Base-by-base conservation (phyloP, 2,797 vertebrate genomes). In the Manis crassicaudata region DNA sequence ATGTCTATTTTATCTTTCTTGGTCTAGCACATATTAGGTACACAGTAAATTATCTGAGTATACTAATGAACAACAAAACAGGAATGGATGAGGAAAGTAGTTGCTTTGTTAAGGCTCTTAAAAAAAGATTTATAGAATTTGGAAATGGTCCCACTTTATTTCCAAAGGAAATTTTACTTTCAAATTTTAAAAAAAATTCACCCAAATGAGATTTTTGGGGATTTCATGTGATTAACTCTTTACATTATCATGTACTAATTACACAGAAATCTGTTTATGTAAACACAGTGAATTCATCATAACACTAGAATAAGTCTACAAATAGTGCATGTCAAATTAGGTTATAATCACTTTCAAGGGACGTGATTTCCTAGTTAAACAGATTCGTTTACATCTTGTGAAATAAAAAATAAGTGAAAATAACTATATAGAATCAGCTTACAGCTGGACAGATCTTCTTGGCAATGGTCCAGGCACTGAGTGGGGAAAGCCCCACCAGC, bases 231-330 rank as follows among this genome's bases (percentile, higher is more conserved):
- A 97, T 96, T 92, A 96, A 97, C 96, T 98, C 97, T 97, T 97
- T 97, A 97, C 81, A 97, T 98, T 98, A 98, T 98, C 96, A 96
- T 97, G 94, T 96, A 93, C 96, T 95, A 97, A 97, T 97, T 97
- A 97, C 68, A 97, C 58, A 96, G 97, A 98, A 96, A 98, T 98
- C 97, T 92, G 97, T 98, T 98, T 98, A 98, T 98, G 96, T 98
- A 98, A 98, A 98, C 98, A 97, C 95, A 97, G 96, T 98, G 98
- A 98, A 98, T 98, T 98, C 97, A 98, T 97, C 98, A 97, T 98
- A 98, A 98, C 98, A 98, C 96, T 96, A 72, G 97, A 98, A 96
- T 97, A 98, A 76, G 79, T 98, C 86, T 98, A 97, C 97, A 98
- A 98, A 98, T 98, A 98, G 97, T 6, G 20, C 50, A 29, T 98